Conservation (phyloP, 2,113 vertebrate genomes). For the Apus apus region DNA sequence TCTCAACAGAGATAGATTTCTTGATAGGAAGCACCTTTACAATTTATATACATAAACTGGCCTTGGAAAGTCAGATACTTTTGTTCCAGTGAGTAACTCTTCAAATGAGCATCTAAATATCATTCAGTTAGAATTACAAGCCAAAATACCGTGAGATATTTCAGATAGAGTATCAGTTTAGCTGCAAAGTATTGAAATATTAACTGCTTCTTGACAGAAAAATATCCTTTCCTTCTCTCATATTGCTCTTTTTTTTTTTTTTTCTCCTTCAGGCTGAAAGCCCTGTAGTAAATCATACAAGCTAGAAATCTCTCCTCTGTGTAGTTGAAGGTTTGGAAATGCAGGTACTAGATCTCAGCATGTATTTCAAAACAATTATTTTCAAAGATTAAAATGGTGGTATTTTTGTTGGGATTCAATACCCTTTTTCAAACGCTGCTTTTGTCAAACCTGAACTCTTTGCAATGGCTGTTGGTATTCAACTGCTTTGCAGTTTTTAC, state of each 20-base stretch:
- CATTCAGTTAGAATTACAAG: background rate
- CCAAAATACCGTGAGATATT: background rate
- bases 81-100: background rate
- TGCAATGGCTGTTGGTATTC: background rate
- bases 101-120: background rate
- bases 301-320: background rate
- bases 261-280: background rate
- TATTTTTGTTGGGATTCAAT: background rate
- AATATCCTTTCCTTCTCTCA: background rate
- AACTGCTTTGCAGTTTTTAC: background rate
- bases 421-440: background rate
- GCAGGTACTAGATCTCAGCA: background rate
- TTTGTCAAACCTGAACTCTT: background rate
- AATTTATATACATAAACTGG: background rate
- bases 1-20: background rate
- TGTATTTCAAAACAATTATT: background rate
- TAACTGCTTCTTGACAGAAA: slow-evolving; percentile 4
- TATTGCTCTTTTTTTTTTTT: background rate
- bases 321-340: background rate
- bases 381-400: background rate
- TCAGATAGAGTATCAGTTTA: background rate
- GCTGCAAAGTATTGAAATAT: background rate
- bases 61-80: background rate
- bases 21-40: background rate
- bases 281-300: background rate